Conservation (phyloP, 1,140 invertebrate genomes). For the Cheumatopsyche charites region DNA sequence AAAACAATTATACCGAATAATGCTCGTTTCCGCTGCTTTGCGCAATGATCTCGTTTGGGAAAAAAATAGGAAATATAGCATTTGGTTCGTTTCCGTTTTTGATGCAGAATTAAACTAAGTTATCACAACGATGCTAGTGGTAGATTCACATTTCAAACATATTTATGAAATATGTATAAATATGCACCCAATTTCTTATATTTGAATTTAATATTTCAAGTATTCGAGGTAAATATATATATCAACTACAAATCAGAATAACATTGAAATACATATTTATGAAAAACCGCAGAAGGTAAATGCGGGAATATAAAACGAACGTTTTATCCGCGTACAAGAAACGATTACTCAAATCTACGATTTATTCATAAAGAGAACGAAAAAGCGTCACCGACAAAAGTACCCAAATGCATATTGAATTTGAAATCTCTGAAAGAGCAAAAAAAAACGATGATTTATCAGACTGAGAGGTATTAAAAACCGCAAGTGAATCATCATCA, state of each 20-base stretch:
- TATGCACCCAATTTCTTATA: too few species aligned
- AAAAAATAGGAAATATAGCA: neutral
- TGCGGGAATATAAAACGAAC: neutral
- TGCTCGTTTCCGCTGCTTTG: neutral
- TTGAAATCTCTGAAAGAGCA: too few species aligned
- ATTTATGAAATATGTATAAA: too few species aligned
- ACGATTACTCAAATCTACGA: conserved; percentile 6
- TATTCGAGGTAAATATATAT: neutral
- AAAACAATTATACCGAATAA: conserved; percentile 1
- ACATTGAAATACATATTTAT: conserved; percentile 10
- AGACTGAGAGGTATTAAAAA: too few species aligned
- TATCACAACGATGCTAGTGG: too few species aligned
- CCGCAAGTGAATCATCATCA: neutral
- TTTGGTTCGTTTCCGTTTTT: neutral
- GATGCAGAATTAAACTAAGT: too few species aligned
- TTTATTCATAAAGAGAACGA: neutral
- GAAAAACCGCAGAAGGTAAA: neutral
- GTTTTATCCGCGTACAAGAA: neutral
- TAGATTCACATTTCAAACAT: too few species aligned
- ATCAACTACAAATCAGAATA: neutral
- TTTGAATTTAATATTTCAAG: too few species aligned
- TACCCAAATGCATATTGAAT: too few species aligned
- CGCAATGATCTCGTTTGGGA: neutral
- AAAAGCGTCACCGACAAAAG: too few species aligned
- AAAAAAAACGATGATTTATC: too few species aligned